These are phyloP conservation scores for Chymomyza procnemis DNA, from an alignment of 2,888 invertebrate species.

Conservation along the genomic window DNA sequence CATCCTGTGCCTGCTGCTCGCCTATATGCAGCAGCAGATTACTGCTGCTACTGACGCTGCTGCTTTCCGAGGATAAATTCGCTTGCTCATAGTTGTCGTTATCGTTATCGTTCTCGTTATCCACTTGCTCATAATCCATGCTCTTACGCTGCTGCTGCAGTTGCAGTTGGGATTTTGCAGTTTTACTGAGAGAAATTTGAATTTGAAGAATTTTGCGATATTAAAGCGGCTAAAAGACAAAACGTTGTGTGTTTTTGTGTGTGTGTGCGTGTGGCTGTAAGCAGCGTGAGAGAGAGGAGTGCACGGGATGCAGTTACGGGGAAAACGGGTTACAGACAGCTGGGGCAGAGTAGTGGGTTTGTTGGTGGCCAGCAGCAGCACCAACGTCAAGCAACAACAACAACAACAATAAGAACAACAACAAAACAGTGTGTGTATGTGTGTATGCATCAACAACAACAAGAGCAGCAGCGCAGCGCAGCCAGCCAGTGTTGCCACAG, in stretches of 20 bases:
- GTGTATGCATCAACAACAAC: neutral
- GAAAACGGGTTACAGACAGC: neutral
- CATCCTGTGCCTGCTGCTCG: slow-evolving; percentile 40
- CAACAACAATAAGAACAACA: slow-evolving; percentile 5
- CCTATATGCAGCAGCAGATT: slow-evolving; percentile 54
- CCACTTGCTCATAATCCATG: slow-evolving; percentile 51
- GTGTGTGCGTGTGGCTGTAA: no score
- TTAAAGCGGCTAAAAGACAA: slow-evolving; percentile 31
- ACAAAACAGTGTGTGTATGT: neutral
- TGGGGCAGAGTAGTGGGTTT: neutral
- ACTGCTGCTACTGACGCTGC: slow-evolving; percentile 64
- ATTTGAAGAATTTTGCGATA: slow-evolving; percentile 35
- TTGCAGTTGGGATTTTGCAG: slow-evolving; percentile 25
- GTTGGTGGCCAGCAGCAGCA: neutral
- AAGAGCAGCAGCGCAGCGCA: neutral
- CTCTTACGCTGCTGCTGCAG: slow-evolving; percentile 25
- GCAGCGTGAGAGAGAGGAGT: no score
- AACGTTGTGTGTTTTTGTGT: slow-evolving; percentile 9
- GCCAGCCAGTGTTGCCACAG: neutral
- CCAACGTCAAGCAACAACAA: slow-evolving; percentile 1
- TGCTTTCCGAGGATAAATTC: slow-evolving; percentile 65
- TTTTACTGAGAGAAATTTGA: slow-evolving; percentile 42
- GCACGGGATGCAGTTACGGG: no score
- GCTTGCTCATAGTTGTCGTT: slow-evolving; percentile 50
- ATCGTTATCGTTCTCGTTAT: slow-evolving; percentile 65